Evolutionary conservation across 2,797 vertebrate species (phyloP), one percentile per base, ranked within the genome.

Genomic region (Anguilla megastoma): DNA sequence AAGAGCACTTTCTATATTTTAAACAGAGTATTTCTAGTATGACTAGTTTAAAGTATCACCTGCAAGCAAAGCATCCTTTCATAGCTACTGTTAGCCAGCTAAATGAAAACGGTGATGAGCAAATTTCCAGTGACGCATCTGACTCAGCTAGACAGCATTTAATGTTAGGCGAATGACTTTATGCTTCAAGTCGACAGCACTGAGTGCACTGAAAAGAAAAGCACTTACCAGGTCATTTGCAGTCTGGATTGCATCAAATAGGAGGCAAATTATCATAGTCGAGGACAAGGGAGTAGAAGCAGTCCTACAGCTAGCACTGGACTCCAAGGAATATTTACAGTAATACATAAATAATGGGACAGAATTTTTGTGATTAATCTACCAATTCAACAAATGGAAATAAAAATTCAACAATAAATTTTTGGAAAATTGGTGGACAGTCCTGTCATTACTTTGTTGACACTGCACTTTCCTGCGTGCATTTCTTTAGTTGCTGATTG

Each of bases 161-260:
- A 66, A 66, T 1, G 63, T 27, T 66, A 66, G n/a, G 24, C 63
- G n/a, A 66, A 66, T 66, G 5, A 66, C 63, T 66, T 27, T 9
- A 66, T n/a, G 24, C n/a, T 66, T 66, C 63, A 66, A 66, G 63
- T 27, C 9, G 24, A 66, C 63, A 66, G 63, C n/a, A 27, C 63
- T 66, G 63, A 66, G 63, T n/a, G 63, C 63, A 66, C 4, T n/a
- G 63, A 66, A 66, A 66, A 66, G 60, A 66, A 66, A 66, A 66
- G 63, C 63, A 66, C 63, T 66, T 66, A 66, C 63, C 21, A 66
- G 6, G 24, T 66, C 63, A 66, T 66, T 66, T 66, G 63, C 63
- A 66, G 63, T 66, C n/a, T 66, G 63, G 63, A 24, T 66, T 27
- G 63, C 18, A 66, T 66, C 63, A 66, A 66, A 66, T 8, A 21